Conservation (phyloP, 2,113 vertebrate species). For the Pogonocichla stellata region DNA sequence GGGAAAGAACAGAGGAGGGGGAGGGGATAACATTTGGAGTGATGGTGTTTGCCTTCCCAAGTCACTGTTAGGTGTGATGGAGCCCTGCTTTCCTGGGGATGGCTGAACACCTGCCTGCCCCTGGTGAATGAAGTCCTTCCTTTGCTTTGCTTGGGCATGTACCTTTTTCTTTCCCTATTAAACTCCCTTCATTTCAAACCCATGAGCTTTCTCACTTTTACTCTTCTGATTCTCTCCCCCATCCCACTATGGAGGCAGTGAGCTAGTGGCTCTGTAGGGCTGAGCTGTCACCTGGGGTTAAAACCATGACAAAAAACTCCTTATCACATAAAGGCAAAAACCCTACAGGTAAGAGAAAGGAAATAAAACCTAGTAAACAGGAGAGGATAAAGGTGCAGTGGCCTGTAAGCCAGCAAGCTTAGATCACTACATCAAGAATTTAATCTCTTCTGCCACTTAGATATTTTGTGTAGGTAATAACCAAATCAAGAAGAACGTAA, state of each 20-base stretch:
- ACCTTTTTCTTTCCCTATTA: background rate
- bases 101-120: background rate
- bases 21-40: background rate
- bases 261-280: background rate
- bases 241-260: background rate
- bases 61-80: accelerated
- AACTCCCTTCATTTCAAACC: background rate
- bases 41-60: background rate
- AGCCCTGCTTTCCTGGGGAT: background rate
- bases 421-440: background rate
- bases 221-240: background rate
- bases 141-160: background rate
- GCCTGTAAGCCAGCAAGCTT: background rate
- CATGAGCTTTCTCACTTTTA: background rate
- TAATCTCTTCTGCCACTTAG: background rate
- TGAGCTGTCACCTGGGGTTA: background rate
- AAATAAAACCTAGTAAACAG: background rate
- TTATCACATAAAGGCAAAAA: background rate
- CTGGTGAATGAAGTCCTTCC: background rate
- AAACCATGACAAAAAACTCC: background rate
- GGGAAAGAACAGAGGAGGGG: too few species aligned
- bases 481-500: background rate
- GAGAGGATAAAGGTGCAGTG: background rate
- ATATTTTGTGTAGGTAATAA: background rate
- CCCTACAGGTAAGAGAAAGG: background rate